These are phyloP conservation scores for Lasius fuliginosus DNA, from an alignment of 2,888 invertebrate genomes.

Conservation along the genomic window DNA sequence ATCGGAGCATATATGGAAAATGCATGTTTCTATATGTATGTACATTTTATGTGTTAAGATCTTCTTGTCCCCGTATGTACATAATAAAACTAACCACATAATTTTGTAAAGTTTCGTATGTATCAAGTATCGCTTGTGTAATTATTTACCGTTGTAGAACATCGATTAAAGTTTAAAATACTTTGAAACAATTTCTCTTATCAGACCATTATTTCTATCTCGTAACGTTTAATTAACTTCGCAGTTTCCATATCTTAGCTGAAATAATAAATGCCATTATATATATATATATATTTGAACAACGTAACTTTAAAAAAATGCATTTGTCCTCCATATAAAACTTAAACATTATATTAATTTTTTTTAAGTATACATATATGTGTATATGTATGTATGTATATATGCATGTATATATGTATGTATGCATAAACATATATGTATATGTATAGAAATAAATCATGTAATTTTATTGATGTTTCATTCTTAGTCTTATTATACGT, in stretches of 20 bases:
- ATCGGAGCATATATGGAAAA: no score
- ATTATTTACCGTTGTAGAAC: not conserved
- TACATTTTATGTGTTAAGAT: no score
- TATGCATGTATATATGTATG: no score
- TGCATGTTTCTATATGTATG: no score
- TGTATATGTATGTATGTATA: no score
- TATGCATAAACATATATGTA: no score
- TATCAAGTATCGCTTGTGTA: not conserved
- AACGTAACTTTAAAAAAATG: not conserved
- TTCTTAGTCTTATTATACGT: not conserved
- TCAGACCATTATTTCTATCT: not conserved
- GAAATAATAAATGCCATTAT: not conserved
- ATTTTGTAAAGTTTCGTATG: not conserved
- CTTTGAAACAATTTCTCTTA: not conserved
- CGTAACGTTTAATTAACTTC: not conserved
- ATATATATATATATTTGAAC: no score
- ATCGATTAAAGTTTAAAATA: not conserved
- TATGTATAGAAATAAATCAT: not conserved
- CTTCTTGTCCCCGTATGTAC: no score
- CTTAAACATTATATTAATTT: not conserved
- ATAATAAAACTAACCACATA: not conserved
- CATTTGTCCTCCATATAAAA: not conserved
- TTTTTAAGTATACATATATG: not conserved
- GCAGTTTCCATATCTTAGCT: not conserved
- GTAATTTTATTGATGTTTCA: not conserved